Conservation (phyloP, 2,113 vertebrate genomes). For the Saguinus midas region DNA sequence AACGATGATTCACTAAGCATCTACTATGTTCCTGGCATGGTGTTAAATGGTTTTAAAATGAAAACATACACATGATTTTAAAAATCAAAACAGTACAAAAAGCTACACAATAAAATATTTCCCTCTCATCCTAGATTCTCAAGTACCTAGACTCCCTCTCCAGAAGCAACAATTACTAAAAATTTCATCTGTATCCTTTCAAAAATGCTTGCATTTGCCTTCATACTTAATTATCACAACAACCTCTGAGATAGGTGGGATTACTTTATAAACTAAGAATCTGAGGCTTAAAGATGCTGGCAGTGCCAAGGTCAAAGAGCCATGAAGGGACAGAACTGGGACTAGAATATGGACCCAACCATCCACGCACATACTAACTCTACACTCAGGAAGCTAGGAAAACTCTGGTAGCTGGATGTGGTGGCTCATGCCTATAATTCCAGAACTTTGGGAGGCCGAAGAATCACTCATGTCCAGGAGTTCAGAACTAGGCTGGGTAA, state of each 20-base stretch:
- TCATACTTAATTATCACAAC: not conserved
- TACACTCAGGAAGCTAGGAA: not conserved
- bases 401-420: not conserved
- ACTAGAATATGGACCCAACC: not conserved
- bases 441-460: too few relatives aligned
- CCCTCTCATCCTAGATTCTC: not conserved
- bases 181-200: not conserved
- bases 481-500: too few relatives aligned
- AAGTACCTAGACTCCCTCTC: not conserved
- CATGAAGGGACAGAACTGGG: not conserved
- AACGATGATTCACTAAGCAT: not conserved
- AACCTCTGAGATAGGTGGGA: not conserved
- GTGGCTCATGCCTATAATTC: too few relatives aligned
- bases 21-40: not conserved
- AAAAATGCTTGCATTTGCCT: not conserved
- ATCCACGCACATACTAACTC: not conserved
- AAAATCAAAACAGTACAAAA: not conserved
- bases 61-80: not conserved
- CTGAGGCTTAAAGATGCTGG: not conserved
- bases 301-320: not conserved
- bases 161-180: not conserved
- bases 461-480: too few relatives aligned
- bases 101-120: not conserved
- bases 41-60: not conserved
- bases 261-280: slow-evolving; percentile 6